Base-by-base conservation (phyloP, 2,888 invertebrate species). In the Diaperis boleti region DNA sequence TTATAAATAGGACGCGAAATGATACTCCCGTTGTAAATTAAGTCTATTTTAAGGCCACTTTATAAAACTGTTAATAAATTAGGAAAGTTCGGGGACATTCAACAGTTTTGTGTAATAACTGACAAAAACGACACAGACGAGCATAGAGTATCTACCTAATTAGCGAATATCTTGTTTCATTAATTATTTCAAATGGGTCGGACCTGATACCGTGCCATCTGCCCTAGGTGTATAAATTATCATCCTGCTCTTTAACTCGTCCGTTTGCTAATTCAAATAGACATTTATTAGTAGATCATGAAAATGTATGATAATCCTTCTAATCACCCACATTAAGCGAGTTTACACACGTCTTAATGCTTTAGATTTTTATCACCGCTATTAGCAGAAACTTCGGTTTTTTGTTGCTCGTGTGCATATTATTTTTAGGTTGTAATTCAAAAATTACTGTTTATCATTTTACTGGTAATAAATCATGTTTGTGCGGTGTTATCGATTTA, bases 221-320 rank as follows among this genome's bases (percentile, higher is more conserved):
- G 33, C 33, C 33, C 44, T 55, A 33, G 15, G 42, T 33, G 29
- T 22, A 18, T 55, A 55, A 33, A 42, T 55, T 44, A 44, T 33
- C 44, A 42, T 55, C 55, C 18, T 20, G 42, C 33, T 42, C 20
- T 55, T 44, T 55, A 33, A 42, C 29, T 55, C 44, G 42, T 55
- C 42, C 31, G 6, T 22, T 15, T 8, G 37, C 26, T 57, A 45
- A 57, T 57, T 57, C 47, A 37, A 44, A 57, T 37, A 57, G 57
- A 57, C 45, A 45, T 45, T 57, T 57, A 37, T 57, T 57, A 45
- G 35, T 33, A 22, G 37, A 57, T 45, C 45, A 45, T 45, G 57
- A 45, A 57, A 57, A 45, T 57, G 37, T 35, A 57, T 57, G 45
- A 47, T 41, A 42, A 41, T 26, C 54, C 41, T 42, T 26, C 54